Evolutionary conservation across 2,113 vertebrate species (phyloP).

Genomic region (Dermatemys mawii): DNA sequence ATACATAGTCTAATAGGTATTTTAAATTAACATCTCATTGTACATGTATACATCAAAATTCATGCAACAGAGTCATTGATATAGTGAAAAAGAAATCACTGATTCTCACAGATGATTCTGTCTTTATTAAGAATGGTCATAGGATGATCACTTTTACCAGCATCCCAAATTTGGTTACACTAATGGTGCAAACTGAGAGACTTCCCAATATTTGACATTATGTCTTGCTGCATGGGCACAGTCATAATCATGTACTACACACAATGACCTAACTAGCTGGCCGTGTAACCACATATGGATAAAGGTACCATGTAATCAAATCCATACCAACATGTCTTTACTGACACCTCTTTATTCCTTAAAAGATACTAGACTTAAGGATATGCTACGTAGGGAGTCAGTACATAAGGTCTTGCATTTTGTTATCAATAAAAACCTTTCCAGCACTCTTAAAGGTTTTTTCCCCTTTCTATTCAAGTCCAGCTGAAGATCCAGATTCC

Average conservation of each 20-base stretch:
- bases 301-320: neutral
- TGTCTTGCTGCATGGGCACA: neutral
- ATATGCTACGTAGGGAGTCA: neutral
- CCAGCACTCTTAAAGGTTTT: neutral
- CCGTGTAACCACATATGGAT: neutral
- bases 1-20: neutral
- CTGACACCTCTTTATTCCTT: neutral
- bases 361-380: neutral
- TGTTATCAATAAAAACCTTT: neutral
- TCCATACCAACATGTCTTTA: neutral
- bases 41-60: neutral
- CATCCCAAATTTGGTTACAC: neutral
- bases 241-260: neutral
- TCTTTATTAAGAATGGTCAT: neutral
- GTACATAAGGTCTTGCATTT: neutral
- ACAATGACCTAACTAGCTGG: neutral
- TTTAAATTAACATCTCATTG: conserved; percentile 1
- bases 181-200: neutral
- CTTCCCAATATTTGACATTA: neutral
- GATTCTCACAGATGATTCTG: neutral
- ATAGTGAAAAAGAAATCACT: neutral
- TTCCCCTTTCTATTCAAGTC: neutral
- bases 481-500: neutral
- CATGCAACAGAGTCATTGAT: neutral
- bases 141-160: neutral